Percentiles rank a stretch among this genome's conserved stretches.
Conservation (phyloP, 2,113 vertebrate genomes). For the Uropsilus gracilis region DNA sequence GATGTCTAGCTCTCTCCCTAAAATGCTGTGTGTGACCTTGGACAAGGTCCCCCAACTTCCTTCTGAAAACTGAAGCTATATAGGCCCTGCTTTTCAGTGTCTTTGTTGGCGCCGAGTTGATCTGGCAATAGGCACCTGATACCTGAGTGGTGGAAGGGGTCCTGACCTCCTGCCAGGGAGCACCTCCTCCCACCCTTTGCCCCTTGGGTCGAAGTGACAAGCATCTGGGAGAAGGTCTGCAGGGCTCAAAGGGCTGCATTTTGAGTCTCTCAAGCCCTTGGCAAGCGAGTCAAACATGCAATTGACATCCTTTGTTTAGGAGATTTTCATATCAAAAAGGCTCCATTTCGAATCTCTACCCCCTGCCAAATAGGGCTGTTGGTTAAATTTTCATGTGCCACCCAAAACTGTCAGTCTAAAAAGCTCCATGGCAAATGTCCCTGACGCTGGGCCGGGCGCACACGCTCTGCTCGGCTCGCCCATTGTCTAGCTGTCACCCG, state of each 20-base stretch:
- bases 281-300: slow-evolving; percentile 71
- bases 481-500: slow-evolving; percentile 71
- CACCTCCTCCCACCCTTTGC: not conserved
- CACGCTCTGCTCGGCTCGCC: not conserved
- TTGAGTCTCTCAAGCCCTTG: slow-evolving; percentile 54
- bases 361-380: slow-evolving; percentile 69
- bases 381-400: slow-evolving; percentile 69
- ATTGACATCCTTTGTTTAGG: slow-evolving; percentile 69
- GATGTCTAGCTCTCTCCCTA: slow-evolving; percentile 9
- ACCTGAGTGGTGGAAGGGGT: not conserved
- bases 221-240: slow-evolving; percentile 16
- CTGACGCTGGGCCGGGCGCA: slow-evolving; percentile 47
- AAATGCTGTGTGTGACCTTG: not conserved
- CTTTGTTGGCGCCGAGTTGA: not conserved
- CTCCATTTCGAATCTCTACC: slow-evolving; percentile 63
- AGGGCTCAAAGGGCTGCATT: slow-evolving; percentile 59
- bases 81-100: not conserved
- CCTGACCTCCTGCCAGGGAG: not conserved
- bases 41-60: not conserved
- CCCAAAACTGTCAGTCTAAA: slow-evolving; percentile 74
- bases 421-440: slow-evolving; percentile 70
- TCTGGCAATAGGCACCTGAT: not conserved
- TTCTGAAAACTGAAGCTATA: not conserved
- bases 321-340: slow-evolving; percentile 80
- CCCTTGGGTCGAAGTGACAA: not conserved